A percentile compares a stretch with the other conserved stretches of the same genome.
phyloP scores from a whole-genome alignment of 2,113 vertebrate species.

The Vidua macroura region DNA sequence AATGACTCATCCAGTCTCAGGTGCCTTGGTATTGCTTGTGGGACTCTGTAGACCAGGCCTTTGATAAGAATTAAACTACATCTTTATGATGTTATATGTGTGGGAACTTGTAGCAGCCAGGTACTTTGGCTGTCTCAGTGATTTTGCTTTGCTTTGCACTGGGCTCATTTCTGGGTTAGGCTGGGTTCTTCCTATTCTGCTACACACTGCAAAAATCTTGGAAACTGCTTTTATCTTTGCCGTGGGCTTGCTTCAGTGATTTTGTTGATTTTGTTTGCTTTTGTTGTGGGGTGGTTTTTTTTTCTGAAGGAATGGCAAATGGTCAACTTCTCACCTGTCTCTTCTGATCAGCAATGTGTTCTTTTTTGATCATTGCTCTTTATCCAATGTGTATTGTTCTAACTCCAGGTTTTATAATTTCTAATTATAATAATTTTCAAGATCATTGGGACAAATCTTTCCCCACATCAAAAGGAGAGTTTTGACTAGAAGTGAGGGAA shows the following conservation, averaged over 20 bases:
- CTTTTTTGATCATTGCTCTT: neutral
- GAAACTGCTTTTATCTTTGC: neutral
- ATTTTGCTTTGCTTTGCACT: neutral
- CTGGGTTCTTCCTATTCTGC: neutral
- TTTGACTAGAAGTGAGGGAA: neutral
- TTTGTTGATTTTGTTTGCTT: neutral
- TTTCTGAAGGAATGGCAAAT: neutral
- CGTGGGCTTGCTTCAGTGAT: neutral
- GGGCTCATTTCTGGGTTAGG: neutral
- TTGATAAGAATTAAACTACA: neutral
- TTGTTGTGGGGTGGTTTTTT: neutral
- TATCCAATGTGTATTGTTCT: neutral
- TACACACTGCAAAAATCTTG: neutral
- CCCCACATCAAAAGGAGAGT: neutral
- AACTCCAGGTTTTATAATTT: neutral
- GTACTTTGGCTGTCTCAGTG: neutral
- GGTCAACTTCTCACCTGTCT: neutral
- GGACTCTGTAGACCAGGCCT: neutral
- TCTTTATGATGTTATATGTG: neutral
- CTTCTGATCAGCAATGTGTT: neutral
- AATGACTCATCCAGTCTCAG: neutral
- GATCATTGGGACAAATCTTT: neutral
- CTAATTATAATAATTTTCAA: neutral
- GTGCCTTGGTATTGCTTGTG: neutral
- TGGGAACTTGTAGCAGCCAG: neutral